phyloP scores from a whole-genome alignment of 2,113 vertebrate genomes.

The Pachyramphus minor region DNA sequence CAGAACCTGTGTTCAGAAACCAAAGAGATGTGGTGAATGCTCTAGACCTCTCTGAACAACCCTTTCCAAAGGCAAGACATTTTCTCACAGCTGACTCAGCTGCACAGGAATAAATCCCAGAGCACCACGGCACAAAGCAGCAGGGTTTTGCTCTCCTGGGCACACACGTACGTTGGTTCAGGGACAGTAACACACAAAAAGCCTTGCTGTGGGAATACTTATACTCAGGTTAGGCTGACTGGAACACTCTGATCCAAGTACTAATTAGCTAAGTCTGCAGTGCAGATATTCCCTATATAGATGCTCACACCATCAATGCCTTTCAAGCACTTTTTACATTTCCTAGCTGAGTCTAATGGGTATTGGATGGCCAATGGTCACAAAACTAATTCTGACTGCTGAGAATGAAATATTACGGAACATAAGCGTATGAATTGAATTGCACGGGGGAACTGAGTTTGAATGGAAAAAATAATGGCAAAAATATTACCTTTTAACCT shows the following conservation, averaged over 20 bases:
- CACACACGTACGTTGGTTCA: rapidly evolving
- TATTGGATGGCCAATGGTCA: background rate
- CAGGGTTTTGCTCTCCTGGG: background rate
- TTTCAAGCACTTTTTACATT: background rate
- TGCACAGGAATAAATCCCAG: background rate
- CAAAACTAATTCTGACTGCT: background rate
- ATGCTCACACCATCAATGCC: background rate
- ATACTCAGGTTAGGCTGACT: background rate
- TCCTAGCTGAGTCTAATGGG: background rate
- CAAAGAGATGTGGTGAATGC: background rate
- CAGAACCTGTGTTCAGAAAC: background rate
- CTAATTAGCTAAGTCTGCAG: background rate
- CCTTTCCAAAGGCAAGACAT: background rate
- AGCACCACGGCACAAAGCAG: background rate
- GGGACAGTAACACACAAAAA: background rate
- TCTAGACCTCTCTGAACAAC: background rate
- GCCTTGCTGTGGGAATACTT: background rate
- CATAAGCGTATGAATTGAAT: background rate
- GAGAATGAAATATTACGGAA: background rate
- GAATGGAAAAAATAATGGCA: background rate
- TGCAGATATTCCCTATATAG: background rate
- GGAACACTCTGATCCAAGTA: background rate
- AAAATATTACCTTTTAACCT: background rate
- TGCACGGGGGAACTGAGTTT: background rate
- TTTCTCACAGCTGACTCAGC: background rate